Conservation (phyloP, 2,113 vertebrate species). For the Sturnira hondurensis region DNA sequence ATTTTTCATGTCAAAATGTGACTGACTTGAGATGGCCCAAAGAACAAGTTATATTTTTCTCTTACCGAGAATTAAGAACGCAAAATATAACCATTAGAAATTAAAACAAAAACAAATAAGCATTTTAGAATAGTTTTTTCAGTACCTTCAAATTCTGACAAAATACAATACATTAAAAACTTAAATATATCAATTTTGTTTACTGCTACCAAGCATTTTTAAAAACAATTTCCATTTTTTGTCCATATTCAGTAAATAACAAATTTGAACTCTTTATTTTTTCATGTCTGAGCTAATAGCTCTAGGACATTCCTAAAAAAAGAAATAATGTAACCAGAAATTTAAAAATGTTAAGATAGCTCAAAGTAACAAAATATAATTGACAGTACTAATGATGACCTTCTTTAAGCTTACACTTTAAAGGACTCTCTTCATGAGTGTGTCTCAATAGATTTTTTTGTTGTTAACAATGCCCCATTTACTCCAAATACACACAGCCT, state of each 20-base stretch:
- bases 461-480: not conserved
- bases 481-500: not conserved
- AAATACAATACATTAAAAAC: conserved; percentile 58
- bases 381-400: not conserved
- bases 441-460: not conserved
- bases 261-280: conserved; percentile 70
- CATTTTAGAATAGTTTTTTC: conserved; percentile 30
- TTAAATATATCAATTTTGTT: conserved; percentile 66
- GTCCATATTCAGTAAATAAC: conserved; percentile 61
- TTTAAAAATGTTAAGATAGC: conserved; percentile 43
- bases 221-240: conserved; percentile 72
- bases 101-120: conserved; percentile 17
- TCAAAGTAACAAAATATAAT: conserved; percentile 47
- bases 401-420: conserved; percentile 1
- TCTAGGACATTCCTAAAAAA: conserved; percentile 66
- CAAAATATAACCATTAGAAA: conserved; percentile 37
- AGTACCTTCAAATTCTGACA: conserved; percentile 19
- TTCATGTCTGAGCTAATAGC: conserved; percentile 73
- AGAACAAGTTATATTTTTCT: conserved; percentile 16
- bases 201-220: conserved; percentile 76
- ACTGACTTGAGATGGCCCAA: not conserved
- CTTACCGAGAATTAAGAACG: conserved; percentile 15
- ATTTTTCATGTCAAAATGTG: conserved; percentile 44
- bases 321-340: conserved; percentile 51
- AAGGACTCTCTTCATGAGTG: not conserved